A percentile compares a stretch with the other conserved stretches of the same genome.
phyloP scores from a whole-genome alignment of 1,140 invertebrate genomes.

The Tetragonula clypearis region DNA sequence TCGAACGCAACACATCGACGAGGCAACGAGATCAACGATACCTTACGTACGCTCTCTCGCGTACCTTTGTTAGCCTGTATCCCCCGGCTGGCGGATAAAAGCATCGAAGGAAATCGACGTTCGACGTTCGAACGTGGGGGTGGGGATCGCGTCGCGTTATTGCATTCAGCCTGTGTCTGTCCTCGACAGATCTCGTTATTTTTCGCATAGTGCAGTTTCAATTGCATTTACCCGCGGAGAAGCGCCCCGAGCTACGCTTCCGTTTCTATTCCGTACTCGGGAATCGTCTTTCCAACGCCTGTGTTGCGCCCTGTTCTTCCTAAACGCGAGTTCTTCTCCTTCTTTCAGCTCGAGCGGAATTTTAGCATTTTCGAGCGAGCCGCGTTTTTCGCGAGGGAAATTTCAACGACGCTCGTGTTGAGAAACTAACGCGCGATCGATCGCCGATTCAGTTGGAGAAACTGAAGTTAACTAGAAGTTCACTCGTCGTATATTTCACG shows the following conservation, averaged over 20 bases:
- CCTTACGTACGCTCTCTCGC: background rate
- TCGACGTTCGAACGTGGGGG: background rate
- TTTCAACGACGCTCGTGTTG: no score
- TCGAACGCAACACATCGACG: background rate
- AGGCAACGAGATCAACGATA: background rate
- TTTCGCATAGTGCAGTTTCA: conserved; percentile 2
- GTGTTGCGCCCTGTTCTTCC: no score
- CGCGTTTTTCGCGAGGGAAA: no score
- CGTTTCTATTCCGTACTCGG: background rate
- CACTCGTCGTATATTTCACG: no score
- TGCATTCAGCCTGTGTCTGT: background rate
- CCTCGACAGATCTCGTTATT: conserved; percentile 26
- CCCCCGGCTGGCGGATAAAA: background rate
- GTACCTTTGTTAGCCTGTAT: background rate
- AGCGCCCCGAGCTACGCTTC: background rate
- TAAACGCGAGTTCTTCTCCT: background rate
- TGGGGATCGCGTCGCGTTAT: background rate
- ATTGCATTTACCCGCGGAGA: conserved; percentile 4
- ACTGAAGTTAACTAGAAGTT: no score
- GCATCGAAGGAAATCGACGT: conserved; percentile 11
- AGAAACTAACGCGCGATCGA: no score
- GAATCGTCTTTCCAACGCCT: background rate
- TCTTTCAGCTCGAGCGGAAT: no score
- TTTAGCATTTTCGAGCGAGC: no score
- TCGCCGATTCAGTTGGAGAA: no score